phyloP scores from a whole-genome alignment of 2,797 vertebrate genomes.

The Sebastes vulpes region DNA sequence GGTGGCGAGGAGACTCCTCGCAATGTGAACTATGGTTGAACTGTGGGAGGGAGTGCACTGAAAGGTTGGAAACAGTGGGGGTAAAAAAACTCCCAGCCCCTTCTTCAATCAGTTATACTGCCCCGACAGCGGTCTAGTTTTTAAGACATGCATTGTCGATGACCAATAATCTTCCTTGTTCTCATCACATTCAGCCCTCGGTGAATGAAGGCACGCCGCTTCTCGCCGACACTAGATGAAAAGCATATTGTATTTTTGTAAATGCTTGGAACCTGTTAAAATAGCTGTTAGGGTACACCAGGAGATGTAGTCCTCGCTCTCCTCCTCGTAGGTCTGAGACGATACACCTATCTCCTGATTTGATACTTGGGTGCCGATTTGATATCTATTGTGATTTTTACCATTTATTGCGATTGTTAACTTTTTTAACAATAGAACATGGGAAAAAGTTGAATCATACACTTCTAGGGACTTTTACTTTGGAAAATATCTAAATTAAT shows the following conservation, averaged over 20 bases:
- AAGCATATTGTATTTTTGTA: constrained; percentile 30
- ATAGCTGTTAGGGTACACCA: constrained; percentile 8
- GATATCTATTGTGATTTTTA: too few species aligned
- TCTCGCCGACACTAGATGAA: constrained; percentile 39
- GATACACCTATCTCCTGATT: too few species aligned
- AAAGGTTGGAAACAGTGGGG: constrained; percentile 67
- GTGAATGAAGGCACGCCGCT: constrained; percentile 25
- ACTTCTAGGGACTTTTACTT: too few species aligned
- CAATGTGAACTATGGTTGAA: constrained; percentile 73
- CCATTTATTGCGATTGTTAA: too few species aligned
- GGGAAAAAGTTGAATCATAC: too few species aligned
- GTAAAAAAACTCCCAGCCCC: constrained; percentile 53
- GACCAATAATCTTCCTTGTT: constrained; percentile 40
- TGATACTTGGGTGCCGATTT: too few species aligned
- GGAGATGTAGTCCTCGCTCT: constrained; percentile 1
- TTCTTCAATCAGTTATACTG: constrained; percentile 58
- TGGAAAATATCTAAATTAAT: too few species aligned
- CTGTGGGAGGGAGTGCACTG: constrained; percentile 65
- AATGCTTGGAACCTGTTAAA: constrained; percentile 29
- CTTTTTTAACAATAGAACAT: too few species aligned
- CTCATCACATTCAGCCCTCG: constrained; percentile 40
- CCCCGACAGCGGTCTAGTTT: constrained; percentile 30
- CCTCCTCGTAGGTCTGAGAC: too few species aligned
- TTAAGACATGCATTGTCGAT: constrained; percentile 41
- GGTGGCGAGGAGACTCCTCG: constrained; percentile 36